Conservation (phyloP, 2,888 invertebrate genomes). For the Isotomurus palustris region DNA sequence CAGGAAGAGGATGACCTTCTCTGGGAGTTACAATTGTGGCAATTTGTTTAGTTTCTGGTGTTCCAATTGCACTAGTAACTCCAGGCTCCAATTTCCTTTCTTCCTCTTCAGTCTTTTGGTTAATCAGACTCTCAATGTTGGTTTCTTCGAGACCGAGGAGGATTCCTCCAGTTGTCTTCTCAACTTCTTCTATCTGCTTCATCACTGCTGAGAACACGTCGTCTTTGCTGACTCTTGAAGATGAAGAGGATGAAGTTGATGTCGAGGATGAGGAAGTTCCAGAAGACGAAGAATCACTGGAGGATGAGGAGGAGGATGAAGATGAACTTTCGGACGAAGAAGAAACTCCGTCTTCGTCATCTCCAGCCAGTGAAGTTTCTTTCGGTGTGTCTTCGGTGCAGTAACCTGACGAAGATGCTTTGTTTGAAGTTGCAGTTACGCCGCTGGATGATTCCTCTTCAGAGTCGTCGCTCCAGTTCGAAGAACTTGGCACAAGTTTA, state of each 20-base stretch:
- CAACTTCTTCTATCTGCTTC: slow-evolving; percentile 1
- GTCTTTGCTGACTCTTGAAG: not conserved
- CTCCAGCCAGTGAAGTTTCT: not conserved
- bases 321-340: not conserved
- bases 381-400: too few relatives aligned
- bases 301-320: not conserved
- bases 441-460: slow-evolving; percentile 17
- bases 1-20: too few relatives aligned
- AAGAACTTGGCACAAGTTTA: not conserved
- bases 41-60: too few relatives aligned
- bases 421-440: not conserved
- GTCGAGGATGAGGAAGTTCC: slow-evolving; percentile 22
- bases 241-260: slow-evolving; percentile 21
- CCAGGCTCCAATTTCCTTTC: too few relatives aligned
- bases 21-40: too few relatives aligned
- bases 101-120: too few relatives aligned
- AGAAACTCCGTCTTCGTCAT: not conserved
- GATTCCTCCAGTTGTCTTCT: slow-evolving; percentile 1
- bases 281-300: not conserved
- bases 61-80: too few relatives aligned
- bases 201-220: slow-evolving; percentile 2
- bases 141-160: too few relatives aligned
- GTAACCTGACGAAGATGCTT: slow-evolving; percentile 26
- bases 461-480: slow-evolving; percentile 40
- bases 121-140: too few relatives aligned